These are phyloP conservation scores for Apocrypta bakeri DNA, from an alignment of 1,140 invertebrate genomes.

Conservation along the genomic window DNA sequence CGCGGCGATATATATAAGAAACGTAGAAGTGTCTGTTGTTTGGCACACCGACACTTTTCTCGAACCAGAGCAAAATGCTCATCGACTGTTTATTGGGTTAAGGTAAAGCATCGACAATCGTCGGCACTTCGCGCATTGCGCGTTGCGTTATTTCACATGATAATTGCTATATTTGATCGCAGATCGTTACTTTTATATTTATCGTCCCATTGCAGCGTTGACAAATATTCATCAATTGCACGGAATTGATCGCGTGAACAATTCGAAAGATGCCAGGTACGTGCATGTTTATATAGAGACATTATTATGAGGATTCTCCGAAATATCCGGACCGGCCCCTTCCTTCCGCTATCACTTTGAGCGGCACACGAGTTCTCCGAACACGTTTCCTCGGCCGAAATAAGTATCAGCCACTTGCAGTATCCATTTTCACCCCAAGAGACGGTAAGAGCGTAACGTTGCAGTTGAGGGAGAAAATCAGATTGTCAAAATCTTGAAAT, in stretches of 20 bases:
- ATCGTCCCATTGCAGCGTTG: background rate
- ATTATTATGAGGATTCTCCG: no score
- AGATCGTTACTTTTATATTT: background rate
- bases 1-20: background rate
- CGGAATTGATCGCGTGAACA: no score
- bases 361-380: slow-evolving; percentile 3
- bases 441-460: background rate
- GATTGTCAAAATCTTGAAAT: slow-evolving; percentile 40
- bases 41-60: background rate
- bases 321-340: background rate
- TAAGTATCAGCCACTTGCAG: background rate
- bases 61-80: slow-evolving; percentile 23
- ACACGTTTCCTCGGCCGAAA: slow-evolving; percentile 9
- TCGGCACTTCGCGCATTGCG: background rate
- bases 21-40: background rate
- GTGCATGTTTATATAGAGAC: no score
- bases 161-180: slow-evolving; percentile 3
- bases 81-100: slow-evolving; percentile 60
- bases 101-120: slow-evolving; percentile 52
- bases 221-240: background rate
- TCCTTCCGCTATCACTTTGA: slow-evolving; percentile 4
- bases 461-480: slow-evolving; percentile 8
- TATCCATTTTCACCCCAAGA: slow-evolving; percentile 38
- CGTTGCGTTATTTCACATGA: slow-evolving; percentile 9
- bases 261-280: no score